Evolutionary conservation across 2,888 invertebrate species (phyloP).

Genomic region (Drosophila percnosoma): DNA sequence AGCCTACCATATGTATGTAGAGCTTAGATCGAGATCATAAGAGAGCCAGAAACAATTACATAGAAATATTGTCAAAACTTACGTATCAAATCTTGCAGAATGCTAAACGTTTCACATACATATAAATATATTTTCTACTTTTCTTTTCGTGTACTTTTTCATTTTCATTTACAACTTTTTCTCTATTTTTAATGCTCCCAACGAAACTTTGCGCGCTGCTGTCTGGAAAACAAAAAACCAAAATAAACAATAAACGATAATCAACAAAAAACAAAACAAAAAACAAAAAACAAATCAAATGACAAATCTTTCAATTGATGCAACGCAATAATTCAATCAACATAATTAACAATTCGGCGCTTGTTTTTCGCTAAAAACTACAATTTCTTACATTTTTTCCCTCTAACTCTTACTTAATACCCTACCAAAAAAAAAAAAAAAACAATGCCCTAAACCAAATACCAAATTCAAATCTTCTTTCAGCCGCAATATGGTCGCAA

Average conservation of each 20-base stretch:
- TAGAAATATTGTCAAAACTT: constrained; percentile 33
- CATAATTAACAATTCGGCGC: constrained; percentile 60
- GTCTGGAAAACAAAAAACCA: constrained; percentile 65
- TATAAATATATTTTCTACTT: constrained; percentile 58
- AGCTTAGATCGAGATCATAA: constrained; percentile 17
- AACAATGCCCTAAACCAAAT: constrained; percentile 63
- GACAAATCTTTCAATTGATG: constrained; percentile 23
- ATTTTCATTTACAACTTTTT: constrained; percentile 73
- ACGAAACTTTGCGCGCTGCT: constrained; percentile 76
- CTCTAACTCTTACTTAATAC: constrained; percentile 49
- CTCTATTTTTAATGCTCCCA: constrained; percentile 70
- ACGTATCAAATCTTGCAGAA: constrained; percentile 51
- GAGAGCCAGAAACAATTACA: constrained; percentile 15
- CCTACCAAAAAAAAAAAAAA: constrained; percentile 28
- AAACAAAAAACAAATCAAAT: not conserved
- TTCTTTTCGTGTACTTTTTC: constrained; percentile 78
- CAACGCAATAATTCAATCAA: constrained; percentile 35
- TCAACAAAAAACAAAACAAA: not conserved
- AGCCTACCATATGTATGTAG: constrained; percentile 8
- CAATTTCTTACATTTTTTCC: constrained; percentile 31
- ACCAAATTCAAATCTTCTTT: constrained; percentile 84
- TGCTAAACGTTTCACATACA: constrained; percentile 66
- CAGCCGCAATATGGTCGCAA: constrained; percentile 93
- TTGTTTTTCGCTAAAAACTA: constrained; percentile 57
- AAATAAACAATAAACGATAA: constrained; percentile 37